phyloP scores from a whole-genome alignment of 2,113 vertebrate genomes.

The Dicrurus megarhynchus region DNA sequence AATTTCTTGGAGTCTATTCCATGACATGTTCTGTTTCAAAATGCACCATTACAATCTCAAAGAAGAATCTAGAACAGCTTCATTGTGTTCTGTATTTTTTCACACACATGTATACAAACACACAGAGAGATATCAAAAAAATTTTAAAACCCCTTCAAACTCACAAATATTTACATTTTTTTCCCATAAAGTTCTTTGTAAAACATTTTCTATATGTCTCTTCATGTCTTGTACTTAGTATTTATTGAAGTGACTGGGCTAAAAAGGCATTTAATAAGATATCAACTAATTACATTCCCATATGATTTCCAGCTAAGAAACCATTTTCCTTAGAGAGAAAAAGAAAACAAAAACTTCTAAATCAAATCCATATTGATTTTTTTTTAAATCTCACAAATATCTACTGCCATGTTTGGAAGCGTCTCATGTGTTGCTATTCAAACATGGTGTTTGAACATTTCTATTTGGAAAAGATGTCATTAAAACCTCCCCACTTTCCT shows the following conservation, averaged over 20 bases:
- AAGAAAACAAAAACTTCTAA: background rate
- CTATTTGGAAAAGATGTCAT: background rate
- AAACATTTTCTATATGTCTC: background rate
- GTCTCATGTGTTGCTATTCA: background rate
- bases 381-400: background rate
- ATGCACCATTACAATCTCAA: background rate
- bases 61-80: background rate
- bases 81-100: background rate
- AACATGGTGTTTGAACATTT: accelerated
- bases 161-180: background rate
- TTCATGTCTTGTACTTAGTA: background rate
- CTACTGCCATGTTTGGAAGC: background rate
- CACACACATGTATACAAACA: background rate
- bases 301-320: background rate
- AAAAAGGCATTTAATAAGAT: background rate
- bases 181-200: background rate
- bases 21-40: background rate
- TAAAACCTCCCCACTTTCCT: background rate
- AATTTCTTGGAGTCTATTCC: background rate
- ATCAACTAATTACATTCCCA: background rate
- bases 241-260: background rate
- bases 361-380: background rate
- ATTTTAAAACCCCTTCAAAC: accelerated
- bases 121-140: background rate
- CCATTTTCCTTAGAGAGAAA: background rate